Evolutionary conservation across 2,888 invertebrate species (phyloP).

Genomic region (Maniola hyperantus): DNA sequence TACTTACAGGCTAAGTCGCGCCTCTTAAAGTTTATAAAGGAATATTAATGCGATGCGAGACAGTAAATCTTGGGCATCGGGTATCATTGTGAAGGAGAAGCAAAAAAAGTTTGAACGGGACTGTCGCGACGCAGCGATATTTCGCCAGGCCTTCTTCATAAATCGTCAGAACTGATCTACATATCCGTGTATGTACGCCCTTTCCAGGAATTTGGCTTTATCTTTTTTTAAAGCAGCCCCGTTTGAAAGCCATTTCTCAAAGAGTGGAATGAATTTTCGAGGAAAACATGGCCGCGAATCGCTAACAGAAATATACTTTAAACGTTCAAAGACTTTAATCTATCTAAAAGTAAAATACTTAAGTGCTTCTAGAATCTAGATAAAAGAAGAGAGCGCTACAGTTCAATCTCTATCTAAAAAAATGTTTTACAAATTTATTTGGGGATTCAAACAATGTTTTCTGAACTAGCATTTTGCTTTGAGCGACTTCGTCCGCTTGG

Average conservation of each 20-base stretch:
- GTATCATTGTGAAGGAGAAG: background rate
- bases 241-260: slow-evolving; percentile 39
- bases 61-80: background rate
- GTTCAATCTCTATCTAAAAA: too few species aligned
- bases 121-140: slow-evolving; percentile 71
- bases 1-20: too few species aligned
- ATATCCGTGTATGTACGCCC: slow-evolving; percentile 53
- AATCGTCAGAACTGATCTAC: slow-evolving; percentile 73
- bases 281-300: too few species aligned
- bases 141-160: slow-evolving; percentile 73
- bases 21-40: too few species aligned
- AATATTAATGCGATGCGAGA: too few species aligned
- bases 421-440: too few species aligned
- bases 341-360: too few species aligned
- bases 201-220: slow-evolving; percentile 43
- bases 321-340: slow-evolving; percentile 28
- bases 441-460: too few species aligned
- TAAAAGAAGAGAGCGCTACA: too few species aligned
- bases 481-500: too few species aligned
- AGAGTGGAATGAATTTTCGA: slow-evolving; percentile 35
- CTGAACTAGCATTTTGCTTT: too few species aligned
- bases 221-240: slow-evolving; percentile 39
- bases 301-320: slow-evolving; percentile 27
- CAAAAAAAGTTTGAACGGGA: slow-evolving; percentile 75
- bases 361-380: too few species aligned